A percentile compares a stretch with the other conserved stretches of the same genome.
Evolutionary conservation across 2,888 invertebrate species (phyloP).

Genomic region (Napeogenes inachia): DNA sequence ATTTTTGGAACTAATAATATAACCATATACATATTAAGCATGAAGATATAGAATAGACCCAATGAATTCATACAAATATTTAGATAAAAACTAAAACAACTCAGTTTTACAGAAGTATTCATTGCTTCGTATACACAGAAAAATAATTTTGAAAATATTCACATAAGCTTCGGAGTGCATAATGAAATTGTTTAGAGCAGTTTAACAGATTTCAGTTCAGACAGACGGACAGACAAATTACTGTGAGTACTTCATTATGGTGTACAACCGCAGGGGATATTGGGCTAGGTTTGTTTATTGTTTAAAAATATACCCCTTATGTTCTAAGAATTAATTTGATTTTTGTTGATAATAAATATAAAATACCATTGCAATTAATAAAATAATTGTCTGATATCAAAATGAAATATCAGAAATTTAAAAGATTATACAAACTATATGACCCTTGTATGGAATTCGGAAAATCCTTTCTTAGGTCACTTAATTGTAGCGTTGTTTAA

Average conservation of each 20-base stretch:
- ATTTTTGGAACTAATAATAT: too few species aligned
- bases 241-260: conserved; percentile 52
- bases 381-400: too few species aligned
- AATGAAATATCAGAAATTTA: too few species aligned
- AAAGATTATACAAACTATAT: too few species aligned
- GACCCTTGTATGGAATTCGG: too few species aligned
- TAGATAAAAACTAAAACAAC: not conserved
- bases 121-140: not conserved
- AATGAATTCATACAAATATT: not conserved
- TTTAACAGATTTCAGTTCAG: conserved; percentile 29
- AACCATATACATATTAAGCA: too few species aligned
- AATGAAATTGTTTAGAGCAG: conserved; percentile 37
- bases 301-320: not conserved
- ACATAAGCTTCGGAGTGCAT: conserved; percentile 13
- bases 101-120: not conserved
- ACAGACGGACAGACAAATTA: conserved; percentile 50
- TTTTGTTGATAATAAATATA: too few species aligned
- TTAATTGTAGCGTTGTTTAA: too few species aligned
- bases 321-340: too few species aligned
- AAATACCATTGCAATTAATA: too few species aligned
- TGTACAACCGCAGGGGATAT: conserved; percentile 37
- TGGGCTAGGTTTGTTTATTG: not conserved
- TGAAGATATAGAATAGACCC: too few species aligned
- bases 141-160: conserved; percentile 6
- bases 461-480: too few species aligned